phyloP scores from a whole-genome alignment of 2,888 invertebrate genomes.

The Lithophane socia region DNA sequence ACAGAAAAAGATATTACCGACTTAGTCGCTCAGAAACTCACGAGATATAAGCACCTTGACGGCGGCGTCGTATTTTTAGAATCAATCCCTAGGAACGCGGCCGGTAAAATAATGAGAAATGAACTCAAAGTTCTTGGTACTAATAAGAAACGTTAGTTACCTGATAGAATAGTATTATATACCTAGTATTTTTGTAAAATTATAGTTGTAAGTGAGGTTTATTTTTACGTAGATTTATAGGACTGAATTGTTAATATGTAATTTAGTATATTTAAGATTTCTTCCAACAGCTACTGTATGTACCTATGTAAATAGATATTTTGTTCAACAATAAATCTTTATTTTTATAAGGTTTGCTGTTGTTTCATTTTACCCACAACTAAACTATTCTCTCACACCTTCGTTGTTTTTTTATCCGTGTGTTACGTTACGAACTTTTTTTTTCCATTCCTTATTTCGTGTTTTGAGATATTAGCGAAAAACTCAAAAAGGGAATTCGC shows the following conservation, averaged over 20 bases:
- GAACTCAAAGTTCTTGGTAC: constrained; percentile 90
- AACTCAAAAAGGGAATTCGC: not conserved
- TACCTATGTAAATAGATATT: constrained; percentile 62
- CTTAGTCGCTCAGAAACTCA: constrained; percentile 92
- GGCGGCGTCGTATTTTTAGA: constrained; percentile 93
- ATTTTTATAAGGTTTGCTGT: constrained; percentile 43
- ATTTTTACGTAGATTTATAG: constrained; percentile 62
- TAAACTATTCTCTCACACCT: not conserved
- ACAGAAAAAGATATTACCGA: constrained; percentile 90
- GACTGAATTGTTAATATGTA: constrained; percentile 60
- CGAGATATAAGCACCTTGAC: constrained; percentile 93
- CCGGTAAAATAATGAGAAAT: constrained; percentile 94
- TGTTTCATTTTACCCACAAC: not conserved
- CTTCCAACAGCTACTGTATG: constrained; percentile 56
- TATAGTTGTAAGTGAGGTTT: constrained; percentile 59
- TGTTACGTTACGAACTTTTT: no score
- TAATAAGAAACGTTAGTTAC: constrained; percentile 63
- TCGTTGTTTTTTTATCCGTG: not conserved
- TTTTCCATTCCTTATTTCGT: not conserved
- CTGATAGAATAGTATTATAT: constrained; percentile 53
- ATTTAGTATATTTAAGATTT: constrained; percentile 61
- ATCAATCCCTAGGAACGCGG: constrained; percentile 93
- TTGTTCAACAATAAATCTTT: constrained; percentile 59
- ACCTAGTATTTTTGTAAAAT: constrained; percentile 66
- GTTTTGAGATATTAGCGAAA: not conserved